phyloP scores from a whole-genome alignment of 2,888 invertebrate genomes.

The Argyra leucocephala region DNA sequence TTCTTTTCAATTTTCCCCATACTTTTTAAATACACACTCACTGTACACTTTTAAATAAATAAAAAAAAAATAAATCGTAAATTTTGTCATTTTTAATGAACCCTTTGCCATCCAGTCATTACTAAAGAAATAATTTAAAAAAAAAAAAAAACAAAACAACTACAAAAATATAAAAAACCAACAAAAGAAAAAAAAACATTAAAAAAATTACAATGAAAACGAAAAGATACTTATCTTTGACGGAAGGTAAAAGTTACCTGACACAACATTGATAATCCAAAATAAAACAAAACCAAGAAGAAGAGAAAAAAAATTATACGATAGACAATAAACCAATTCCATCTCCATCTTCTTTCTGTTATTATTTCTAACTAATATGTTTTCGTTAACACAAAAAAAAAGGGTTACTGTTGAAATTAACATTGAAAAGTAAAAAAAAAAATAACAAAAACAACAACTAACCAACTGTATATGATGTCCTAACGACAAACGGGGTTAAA shows the following conservation, averaged over 20 bases:
- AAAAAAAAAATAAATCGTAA: background rate
- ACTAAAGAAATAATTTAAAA: background rate
- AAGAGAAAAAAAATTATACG: background rate
- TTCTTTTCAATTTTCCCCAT: too few relatives aligned
- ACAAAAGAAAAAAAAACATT: background rate
- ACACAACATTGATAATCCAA: conserved; percentile 21
- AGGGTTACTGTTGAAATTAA: background rate
- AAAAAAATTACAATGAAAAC: background rate
- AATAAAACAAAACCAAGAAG: background rate
- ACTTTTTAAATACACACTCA: too few relatives aligned
- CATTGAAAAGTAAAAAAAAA: background rate
- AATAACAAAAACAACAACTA: too few relatives aligned
- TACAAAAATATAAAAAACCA: background rate
- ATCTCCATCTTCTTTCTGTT: background rate
- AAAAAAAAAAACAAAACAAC: background rate
- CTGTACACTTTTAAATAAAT: too few relatives aligned
- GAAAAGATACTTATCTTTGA: background rate
- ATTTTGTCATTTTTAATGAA: background rate
- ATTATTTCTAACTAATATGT: background rate
- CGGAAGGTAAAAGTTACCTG: conserved; percentile 14
- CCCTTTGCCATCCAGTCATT: background rate
- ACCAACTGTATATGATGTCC: too few relatives aligned
- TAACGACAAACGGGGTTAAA: too few relatives aligned
- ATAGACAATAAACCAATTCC: background rate
- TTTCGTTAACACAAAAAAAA: background rate